These are phyloP conservation scores for Cylindroiulus punctatus DNA, from an alignment of 2,888 invertebrate species.

Conservation along the genomic window DNA sequence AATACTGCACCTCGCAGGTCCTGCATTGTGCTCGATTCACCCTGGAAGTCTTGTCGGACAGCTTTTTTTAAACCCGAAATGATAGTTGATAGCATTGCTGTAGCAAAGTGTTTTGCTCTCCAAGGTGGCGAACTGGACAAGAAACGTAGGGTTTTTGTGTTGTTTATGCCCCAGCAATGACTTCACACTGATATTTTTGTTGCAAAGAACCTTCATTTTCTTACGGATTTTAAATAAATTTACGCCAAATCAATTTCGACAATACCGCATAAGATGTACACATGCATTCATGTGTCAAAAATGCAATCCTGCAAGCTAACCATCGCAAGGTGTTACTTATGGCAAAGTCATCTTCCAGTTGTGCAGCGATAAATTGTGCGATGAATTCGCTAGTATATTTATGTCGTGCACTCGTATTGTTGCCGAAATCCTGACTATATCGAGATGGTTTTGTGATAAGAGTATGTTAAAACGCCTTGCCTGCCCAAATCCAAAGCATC, in stretches of 20 bases:
- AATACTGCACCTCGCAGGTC: conserved; percentile 29
- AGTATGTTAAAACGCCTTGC: neutral
- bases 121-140: neutral
- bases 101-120: neutral
- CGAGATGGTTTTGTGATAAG: neutral
- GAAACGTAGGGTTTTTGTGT: too few species aligned
- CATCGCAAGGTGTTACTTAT: too few species aligned
- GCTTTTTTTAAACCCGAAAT: neutral
- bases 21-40: neutral
- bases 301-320: too few species aligned
- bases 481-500: conserved; percentile 18
- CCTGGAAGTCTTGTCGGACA: conserved; percentile 17
- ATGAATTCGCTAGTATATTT: neutral
- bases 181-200: too few species aligned
- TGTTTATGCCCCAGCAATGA: too few species aligned
- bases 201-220: too few species aligned
- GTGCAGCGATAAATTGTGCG: neutral
- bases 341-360: too few species aligned
- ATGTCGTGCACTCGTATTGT: neutral
- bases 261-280: too few species aligned
- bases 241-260: too few species aligned
- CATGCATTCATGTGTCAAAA: too few species aligned
- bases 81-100: neutral
- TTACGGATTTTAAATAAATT: too few species aligned
- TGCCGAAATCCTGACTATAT: neutral